A percentile compares a stretch with the other conserved stretches of the same genome.
These are phyloP conservation scores for Cryptocephalus moraei DNA, from an alignment of 2,888 invertebrate genomes.

Conservation along the genomic window DNA sequence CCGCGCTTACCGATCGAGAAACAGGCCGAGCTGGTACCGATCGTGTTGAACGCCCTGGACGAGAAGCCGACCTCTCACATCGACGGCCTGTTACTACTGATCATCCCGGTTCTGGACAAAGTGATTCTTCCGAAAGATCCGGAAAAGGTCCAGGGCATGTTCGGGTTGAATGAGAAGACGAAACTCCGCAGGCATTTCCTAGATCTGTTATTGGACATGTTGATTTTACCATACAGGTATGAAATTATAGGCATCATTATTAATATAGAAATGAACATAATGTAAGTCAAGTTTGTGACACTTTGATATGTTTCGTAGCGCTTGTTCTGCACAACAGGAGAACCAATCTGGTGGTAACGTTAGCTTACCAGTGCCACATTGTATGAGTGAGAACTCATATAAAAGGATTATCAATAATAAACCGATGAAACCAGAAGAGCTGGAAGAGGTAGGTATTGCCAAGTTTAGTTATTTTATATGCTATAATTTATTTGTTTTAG, in stretches of 20 bases:
- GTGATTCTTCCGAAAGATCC: slow-evolving; percentile 56
- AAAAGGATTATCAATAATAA: slow-evolving; percentile 64
- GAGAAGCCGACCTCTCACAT: slow-evolving; percentile 75
- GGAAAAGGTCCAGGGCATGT: slow-evolving; percentile 49
- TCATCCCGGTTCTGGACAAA: slow-evolving; percentile 69
- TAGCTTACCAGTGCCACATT: slow-evolving; percentile 55
- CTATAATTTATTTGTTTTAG: no score
- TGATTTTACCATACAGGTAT: slow-evolving; percentile 82
- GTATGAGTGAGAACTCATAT: slow-evolving; percentile 66
- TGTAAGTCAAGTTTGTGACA: no score
- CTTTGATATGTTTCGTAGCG: slow-evolving; percentile 19
- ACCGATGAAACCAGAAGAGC: slow-evolving; percentile 63
- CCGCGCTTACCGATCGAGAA: slow-evolving; percentile 66
- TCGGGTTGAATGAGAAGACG: slow-evolving; percentile 66
- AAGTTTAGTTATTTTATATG: no score
- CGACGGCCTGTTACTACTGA: slow-evolving; percentile 71
- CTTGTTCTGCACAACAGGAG: slow-evolving; percentile 24
- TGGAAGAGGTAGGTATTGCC: slow-evolving; percentile 56
- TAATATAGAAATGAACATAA: no score
- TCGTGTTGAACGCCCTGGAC: slow-evolving; percentile 65
- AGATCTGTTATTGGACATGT: slow-evolving; percentile 69
- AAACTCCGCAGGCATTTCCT: slow-evolving; percentile 57
- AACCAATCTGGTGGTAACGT: slow-evolving; percentile 9
- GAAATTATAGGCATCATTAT: not conserved
- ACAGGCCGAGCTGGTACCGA: slow-evolving; percentile 65